Conservation (phyloP, 1,140 invertebrate species). For the Macrobrachium nipponense region DNA sequence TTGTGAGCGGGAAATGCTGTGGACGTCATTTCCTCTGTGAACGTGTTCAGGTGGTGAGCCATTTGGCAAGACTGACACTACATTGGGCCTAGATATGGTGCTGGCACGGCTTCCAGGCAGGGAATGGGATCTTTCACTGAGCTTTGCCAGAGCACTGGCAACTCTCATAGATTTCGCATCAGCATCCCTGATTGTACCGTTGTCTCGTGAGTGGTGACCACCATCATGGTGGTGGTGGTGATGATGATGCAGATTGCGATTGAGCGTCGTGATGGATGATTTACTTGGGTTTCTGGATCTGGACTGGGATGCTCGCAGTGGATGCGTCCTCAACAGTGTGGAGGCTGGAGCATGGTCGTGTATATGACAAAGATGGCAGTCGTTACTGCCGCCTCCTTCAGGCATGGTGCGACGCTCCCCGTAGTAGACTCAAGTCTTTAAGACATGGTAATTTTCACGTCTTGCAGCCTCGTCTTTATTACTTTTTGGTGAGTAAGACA, state of each 20-base stretch:
- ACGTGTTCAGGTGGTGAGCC: slow-evolving; percentile 12
- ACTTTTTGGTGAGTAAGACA: not conserved
- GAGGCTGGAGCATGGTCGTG: slow-evolving; percentile 35
- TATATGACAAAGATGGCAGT: slow-evolving; percentile 45
- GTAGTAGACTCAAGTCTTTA: not conserved
- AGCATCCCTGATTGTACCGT: not conserved
- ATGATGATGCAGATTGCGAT: not conserved
- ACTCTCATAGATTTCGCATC: slow-evolving; percentile 1
- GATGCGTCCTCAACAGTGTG: slow-evolving; percentile 15
- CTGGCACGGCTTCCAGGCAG: slow-evolving; percentile 28
- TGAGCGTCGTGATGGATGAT: not conserved
- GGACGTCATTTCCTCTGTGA: not conserved
- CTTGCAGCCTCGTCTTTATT: not conserved
- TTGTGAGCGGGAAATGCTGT: slow-evolving; percentile 14
- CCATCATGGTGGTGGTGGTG: slow-evolving; percentile 2
- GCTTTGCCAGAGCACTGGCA: slow-evolving; percentile 26
- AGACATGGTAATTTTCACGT: not conserved
- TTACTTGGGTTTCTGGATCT: not conserved
- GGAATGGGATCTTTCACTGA: slow-evolving; percentile 28
- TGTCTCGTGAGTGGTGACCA: slow-evolving; percentile 19
- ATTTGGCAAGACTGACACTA: slow-evolving; percentile 29
- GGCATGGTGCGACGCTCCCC: slow-evolving; percentile 30
- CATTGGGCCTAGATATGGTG: slow-evolving; percentile 18
- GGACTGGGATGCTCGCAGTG: not conserved
- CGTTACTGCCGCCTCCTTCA: slow-evolving; percentile 12